phyloP scores from a whole-genome alignment of 2,113 vertebrate genomes.

The Piprites chloris region DNA sequence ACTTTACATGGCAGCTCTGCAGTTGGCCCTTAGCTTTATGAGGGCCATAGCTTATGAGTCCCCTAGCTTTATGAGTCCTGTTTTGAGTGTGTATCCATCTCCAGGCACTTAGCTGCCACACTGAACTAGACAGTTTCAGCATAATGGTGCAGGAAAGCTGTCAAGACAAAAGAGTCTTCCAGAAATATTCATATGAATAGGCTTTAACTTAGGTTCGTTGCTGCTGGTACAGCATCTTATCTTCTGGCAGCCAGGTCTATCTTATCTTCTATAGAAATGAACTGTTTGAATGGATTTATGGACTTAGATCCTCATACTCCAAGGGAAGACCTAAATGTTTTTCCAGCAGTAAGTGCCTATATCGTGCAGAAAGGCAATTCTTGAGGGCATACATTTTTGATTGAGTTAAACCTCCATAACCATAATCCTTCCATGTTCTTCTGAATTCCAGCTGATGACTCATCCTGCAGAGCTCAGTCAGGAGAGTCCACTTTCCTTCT shows the following conservation, averaged over 20 bases:
- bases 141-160: neutral
- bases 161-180: neutral
- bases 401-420: neutral
- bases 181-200: neutral
- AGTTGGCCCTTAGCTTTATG: neutral
- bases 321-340: neutral
- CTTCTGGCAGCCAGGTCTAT: neutral
- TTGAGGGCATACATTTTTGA: neutral
- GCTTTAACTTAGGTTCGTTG: neutral
- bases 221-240: neutral
- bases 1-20: neutral
- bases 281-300: neutral
- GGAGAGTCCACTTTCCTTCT: conserved; percentile 12
- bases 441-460: conserved; percentile 52
- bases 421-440: conserved; percentile 32
- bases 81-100: neutral
- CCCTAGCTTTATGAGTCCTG: neutral
- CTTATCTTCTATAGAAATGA: neutral
- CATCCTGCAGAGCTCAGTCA: neutral
- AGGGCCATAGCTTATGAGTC: too few species aligned
- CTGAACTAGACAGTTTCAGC: neutral
- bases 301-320: neutral
- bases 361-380: neutral
- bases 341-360: neutral
- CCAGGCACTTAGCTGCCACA: neutral